These are phyloP conservation scores for Pandion haliaetus DNA, from an alignment of 2,113 vertebrate genomes.

Conservation along the genomic window DNA sequence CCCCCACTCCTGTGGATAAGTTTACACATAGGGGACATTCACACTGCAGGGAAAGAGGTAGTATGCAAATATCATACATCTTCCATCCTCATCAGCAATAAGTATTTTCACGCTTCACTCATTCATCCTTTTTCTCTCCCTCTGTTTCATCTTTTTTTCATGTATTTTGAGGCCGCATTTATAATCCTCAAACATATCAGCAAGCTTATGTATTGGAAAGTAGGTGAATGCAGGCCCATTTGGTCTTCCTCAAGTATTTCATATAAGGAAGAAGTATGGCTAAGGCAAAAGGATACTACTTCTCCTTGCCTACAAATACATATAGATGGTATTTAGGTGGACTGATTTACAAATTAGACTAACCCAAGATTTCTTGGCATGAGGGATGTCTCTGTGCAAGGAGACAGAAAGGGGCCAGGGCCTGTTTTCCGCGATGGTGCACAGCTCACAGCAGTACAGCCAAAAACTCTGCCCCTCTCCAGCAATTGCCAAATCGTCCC, in stretches of 20 bases:
- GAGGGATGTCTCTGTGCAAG: background rate
- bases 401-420: background rate
- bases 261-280: background rate
- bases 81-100: background rate
- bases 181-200: background rate
- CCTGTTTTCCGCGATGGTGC: accelerated
- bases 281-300: background rate
- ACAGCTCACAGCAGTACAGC: background rate
- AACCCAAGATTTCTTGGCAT: background rate
- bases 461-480: background rate
- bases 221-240: background rate
- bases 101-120: background rate
- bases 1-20: background rate
- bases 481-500: background rate
- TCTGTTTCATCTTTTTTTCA: background rate
- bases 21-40: background rate
- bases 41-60: background rate
- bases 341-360: background rate
- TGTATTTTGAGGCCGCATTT: background rate
- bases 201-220: background rate
- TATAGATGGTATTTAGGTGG: background rate
- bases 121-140: background rate
- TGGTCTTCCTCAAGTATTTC: background rate
- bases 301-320: background rate
- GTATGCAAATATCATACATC: background rate